Percentiles rank a stretch among this genome's conserved stretches.
Evolutionary conservation across 2,797 vertebrate genomes (phyloP).

Genomic region (Ceryle rudis): DNA sequence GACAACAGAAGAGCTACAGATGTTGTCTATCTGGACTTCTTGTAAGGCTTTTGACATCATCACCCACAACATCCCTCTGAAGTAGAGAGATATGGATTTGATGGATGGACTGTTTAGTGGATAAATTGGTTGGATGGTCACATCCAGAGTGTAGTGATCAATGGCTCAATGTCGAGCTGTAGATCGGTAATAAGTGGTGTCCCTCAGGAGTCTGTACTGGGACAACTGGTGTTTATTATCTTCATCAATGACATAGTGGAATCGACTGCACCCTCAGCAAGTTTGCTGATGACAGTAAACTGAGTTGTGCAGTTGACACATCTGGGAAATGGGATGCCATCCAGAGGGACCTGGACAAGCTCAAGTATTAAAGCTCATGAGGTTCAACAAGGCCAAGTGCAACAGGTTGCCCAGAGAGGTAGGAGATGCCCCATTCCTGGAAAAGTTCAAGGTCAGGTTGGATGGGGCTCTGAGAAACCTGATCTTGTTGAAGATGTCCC

Average conservation of each 20-base stretch:
- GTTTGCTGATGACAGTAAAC: neutral
- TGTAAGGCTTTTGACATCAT: too few relatives aligned
- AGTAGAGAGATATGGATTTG: too few relatives aligned
- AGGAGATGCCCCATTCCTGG: neutral
- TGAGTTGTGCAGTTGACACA: rapidly evolving
- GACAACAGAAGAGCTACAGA: too few relatives aligned
- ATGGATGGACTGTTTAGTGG: neutral
- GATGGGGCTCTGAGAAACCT: neutral
- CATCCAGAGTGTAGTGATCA: neutral
- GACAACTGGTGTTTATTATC: neutral
- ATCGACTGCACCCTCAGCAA: neutral
- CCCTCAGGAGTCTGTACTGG: rapidly evolving
- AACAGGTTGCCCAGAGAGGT: neutral
- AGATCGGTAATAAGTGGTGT: neutral
- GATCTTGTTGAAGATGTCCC: neutral
- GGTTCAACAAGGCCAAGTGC: too few relatives aligned
- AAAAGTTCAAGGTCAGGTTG: neutral
- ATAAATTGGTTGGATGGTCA: neutral
- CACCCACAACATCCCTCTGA: too few relatives aligned
- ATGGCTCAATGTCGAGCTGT: neutral
- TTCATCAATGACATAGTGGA: neutral
- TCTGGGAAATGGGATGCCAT: neutral
- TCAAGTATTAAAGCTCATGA: neutral
- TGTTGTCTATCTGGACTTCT: too few relatives aligned
- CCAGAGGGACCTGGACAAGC: neutral